These are phyloP conservation scores for Hycleus phaleratus DNA, from an alignment of 1,140 invertebrate species.

Conservation along the genomic window DNA sequence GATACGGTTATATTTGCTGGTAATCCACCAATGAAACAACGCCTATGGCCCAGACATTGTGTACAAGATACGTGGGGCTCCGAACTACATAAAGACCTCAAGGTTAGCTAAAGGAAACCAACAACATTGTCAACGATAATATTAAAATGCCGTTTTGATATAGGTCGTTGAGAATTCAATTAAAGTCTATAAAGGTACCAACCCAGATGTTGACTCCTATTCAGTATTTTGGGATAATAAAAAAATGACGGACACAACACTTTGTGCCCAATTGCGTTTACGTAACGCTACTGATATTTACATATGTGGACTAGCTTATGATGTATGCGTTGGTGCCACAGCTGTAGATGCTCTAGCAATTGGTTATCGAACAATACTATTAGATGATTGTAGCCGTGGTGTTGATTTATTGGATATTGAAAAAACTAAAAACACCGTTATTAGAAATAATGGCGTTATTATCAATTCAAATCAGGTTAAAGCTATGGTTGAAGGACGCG, in stretches of 20 bases:
- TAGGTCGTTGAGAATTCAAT: constrained; percentile 63
- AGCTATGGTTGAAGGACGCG: constrained; percentile 76
- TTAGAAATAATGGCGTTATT: constrained; percentile 67
- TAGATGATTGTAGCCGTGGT: constrained; percentile 87
- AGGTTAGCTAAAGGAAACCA: constrained; percentile 46
- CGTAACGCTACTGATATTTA: constrained; percentile 86
- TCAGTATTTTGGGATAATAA: constrained; percentile 98
- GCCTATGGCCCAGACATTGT: constrained; percentile 91
- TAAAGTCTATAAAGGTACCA: constrained; percentile 88
- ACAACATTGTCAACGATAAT: background rate
- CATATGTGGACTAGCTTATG: constrained; percentile 91
- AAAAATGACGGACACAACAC: constrained; percentile 76
- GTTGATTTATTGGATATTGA: constrained; percentile 79
- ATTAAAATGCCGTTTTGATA: background rate
- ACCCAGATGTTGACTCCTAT: constrained; percentile 93
- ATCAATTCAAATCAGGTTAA: constrained; percentile 60
- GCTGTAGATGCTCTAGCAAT: constrained; percentile 78
- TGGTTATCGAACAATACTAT: constrained; percentile 81
- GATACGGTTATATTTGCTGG: constrained; percentile 89
- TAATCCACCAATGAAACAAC: constrained; percentile 73
- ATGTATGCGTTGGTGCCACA: constrained; percentile 91
- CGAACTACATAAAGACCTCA: constrained; percentile 85
- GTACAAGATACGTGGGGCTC: constrained; percentile 93
- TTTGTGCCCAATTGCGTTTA: constrained; percentile 71
- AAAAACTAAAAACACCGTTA: constrained; percentile 67